Evolutionary conservation across 1,140 invertebrate species (phyloP).

Genomic region (Lerema accius): DNA sequence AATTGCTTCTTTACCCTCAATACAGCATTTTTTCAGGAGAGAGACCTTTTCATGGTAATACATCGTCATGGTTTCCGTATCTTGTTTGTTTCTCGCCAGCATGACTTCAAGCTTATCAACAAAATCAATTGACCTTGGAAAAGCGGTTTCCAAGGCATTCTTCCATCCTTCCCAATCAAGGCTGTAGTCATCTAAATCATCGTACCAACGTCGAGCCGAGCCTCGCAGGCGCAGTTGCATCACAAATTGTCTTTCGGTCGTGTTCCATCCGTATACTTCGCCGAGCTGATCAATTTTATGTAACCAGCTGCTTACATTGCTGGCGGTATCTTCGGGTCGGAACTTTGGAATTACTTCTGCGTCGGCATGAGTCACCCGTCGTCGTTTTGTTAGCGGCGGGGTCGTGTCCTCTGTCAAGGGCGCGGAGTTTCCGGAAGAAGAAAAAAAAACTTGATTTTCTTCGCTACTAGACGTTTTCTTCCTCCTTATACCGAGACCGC

Average conservation of each 20-base stretch:
- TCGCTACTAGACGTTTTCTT: too few relatives aligned
- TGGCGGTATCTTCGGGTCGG: neutral
- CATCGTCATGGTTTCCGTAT: neutral
- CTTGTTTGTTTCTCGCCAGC: neutral
- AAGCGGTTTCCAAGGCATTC: neutral
- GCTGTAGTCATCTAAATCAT: neutral
- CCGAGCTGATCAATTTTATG: constrained; percentile 21
- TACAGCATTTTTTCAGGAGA: neutral
- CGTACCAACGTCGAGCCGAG: neutral
- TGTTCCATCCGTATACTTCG: constrained; percentile 7
- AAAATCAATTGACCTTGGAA: neutral
- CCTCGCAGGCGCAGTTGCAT: neutral
- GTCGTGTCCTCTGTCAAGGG: neutral
- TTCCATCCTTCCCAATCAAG: neutral
- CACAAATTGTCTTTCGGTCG: neutral
- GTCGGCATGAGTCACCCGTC: neutral
- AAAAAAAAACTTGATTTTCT: too few relatives aligned
- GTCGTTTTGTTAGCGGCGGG: neutral
- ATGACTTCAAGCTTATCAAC: neutral
- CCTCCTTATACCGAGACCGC: neutral
- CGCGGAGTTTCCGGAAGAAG: too few relatives aligned
- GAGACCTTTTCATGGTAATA: constrained; percentile 17
- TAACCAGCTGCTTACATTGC: neutral
- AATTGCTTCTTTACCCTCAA: neutral
- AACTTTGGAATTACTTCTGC: constrained; percentile 9